phyloP scores from a whole-genome alignment of 2,797 vertebrate species.

The Lycodopsis pacificus region DNA sequence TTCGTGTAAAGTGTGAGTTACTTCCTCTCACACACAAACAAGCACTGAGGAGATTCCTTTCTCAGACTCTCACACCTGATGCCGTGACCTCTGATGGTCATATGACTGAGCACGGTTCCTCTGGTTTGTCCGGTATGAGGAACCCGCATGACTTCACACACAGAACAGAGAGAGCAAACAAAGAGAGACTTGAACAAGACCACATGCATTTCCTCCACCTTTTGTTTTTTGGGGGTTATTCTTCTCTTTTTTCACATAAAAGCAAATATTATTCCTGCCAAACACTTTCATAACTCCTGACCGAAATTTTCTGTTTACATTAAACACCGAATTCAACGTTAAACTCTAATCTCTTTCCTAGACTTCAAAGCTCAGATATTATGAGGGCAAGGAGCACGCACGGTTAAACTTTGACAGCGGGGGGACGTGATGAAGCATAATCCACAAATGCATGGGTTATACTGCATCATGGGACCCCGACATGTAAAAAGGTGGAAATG shows the following conservation, averaged over 20 bases:
- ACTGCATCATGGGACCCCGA: conserved; percentile 45
- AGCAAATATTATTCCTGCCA: neutral
- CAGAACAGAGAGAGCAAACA: conserved; percentile 29
- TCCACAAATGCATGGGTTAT: conserved; percentile 40
- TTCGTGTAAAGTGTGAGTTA: neutral
- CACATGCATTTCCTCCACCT: neutral
- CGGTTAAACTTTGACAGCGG: conserved; percentile 53
- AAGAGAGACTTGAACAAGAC: neutral
- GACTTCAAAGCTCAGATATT: conserved; percentile 54
- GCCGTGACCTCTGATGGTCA: conserved; percentile 61
- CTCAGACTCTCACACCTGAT: conserved; percentile 28
- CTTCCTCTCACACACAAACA: conserved; percentile 31
- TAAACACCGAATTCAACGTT: conserved; percentile 39
- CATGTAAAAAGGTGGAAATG: neutral
- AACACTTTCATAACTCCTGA: conserved; percentile 1
- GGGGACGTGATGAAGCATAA: conserved; percentile 56
- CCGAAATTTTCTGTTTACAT: conserved; percentile 47
- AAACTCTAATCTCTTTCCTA: conserved; percentile 51
- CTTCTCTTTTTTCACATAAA: neutral
- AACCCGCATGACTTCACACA: conserved; percentile 9
- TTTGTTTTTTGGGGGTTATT: neutral
- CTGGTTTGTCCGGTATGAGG: conserved; percentile 11
- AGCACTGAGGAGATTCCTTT: conserved; percentile 25
- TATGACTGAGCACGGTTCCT: conserved; percentile 55
- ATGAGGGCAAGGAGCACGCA: conserved; percentile 13